Evolutionary conservation across 2,797 vertebrate species (phyloP), one percentile per base, ranked within the genome.

Genomic region (Hippoglossus hippoglossus): DNA sequence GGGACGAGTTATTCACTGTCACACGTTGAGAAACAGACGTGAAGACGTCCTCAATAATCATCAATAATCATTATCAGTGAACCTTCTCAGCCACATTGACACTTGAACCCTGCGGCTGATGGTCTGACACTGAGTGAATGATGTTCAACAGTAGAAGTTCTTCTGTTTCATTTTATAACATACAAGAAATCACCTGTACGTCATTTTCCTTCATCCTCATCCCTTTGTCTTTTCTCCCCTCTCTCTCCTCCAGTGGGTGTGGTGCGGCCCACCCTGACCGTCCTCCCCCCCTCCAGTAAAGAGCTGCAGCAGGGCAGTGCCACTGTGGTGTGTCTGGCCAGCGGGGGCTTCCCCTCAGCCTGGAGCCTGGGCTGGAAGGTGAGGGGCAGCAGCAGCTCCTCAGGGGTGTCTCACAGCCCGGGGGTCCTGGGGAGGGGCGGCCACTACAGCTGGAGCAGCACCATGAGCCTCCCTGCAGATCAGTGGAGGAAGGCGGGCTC

Each of bases 291-390:
- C 61, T 75, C 80, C 71, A 63, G 3, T 60, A 21, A 73, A 64
- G 61, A 84, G 74, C 60, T 76, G 73, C 25, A 80, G 69, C 46
- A 73, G 75, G 78, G 51, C 57, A 72, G 24, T 26, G 79, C 64
- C 75, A 79, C 80, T 15, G 3, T 89, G 70, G 44, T 87, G 81
- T 90, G 91, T 82, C 41, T 86, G 83, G 81, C 76, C 81, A 80
- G 73, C 34, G 68, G 71, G 28, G 85, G 86, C 73, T 90, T 81
- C 77, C 89, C 89, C 69, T 88, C 90, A 31, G 22, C 75, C 72
- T 89, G 90, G 88, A 87, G 22, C n/a, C 85, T 89, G 75, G 78
- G 66, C 76, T 91, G 89, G 87, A 89, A 78, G 77, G 71, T 90
- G 79, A n/a, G 76, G 55, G 71, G 62, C 28, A 60, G 31, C n/a